These are phyloP conservation scores for Sardinella longiceps DNA, from an alignment of 2,797 vertebrate species.

Conservation along the genomic window DNA sequence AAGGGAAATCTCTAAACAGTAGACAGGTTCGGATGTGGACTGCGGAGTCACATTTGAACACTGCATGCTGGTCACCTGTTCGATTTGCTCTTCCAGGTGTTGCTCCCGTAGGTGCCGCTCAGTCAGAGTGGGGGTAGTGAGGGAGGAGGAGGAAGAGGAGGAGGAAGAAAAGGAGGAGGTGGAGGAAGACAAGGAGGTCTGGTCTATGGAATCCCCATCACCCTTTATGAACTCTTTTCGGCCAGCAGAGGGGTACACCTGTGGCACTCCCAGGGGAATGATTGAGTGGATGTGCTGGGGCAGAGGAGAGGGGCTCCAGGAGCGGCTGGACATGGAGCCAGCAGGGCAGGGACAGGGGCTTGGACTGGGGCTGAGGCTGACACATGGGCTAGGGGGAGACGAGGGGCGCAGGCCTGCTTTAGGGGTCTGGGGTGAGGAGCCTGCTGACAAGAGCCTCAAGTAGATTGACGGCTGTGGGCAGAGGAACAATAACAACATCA, in stretches of 20 bases:
- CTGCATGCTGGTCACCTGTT: constrained; percentile 80
- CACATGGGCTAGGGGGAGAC: constrained; percentile 67
- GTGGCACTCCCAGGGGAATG: constrained; percentile 58
- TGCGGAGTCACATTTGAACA: not conserved
- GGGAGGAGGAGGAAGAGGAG: constrained; percentile 18
- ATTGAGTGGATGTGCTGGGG: constrained; percentile 35
- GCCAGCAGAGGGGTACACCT: constrained; percentile 16
- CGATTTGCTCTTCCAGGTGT: constrained; percentile 76
- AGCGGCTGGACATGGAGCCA: constrained; percentile 46
- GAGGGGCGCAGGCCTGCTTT: constrained; percentile 65
- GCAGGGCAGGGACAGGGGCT: constrained; percentile 32
- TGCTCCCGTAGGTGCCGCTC: constrained; percentile 76
- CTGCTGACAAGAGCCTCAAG: constrained; percentile 70
- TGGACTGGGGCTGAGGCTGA: constrained; percentile 62
- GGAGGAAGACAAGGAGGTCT: constrained; percentile 60
- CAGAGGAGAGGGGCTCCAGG: constrained; percentile 29
- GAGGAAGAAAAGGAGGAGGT: constrained; percentile 50
- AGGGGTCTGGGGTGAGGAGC: constrained; percentile 74
- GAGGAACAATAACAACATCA: not conserved
- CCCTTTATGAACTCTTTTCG: constrained; percentile 55
- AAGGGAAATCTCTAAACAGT: not conserved
- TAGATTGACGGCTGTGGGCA: constrained; percentile 74
- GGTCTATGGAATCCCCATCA: not conserved
- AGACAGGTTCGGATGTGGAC: not conserved
- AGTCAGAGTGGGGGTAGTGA: constrained; percentile 69